Percentiles rank a stretch among this genome's conserved stretches.
These are phyloP conservation scores for Knipowitschia caucasica DNA, from an alignment of 2,797 vertebrate genomes.

Conservation along the genomic window DNA sequence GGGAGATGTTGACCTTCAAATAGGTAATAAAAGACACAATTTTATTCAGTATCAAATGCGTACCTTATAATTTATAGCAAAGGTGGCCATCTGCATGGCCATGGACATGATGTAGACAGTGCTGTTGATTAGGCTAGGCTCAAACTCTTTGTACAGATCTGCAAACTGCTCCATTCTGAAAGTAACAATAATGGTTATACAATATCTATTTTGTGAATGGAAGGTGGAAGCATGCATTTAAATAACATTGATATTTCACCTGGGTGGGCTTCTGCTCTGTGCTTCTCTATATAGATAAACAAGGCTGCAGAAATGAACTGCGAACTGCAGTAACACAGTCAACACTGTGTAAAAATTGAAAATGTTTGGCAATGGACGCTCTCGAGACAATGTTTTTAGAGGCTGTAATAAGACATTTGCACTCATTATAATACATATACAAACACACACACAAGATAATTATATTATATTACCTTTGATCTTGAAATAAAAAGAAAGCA, in stretches of 20 bases:
- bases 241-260: slow-evolving; percentile 60
- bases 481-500: slow-evolving; percentile 98
- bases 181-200: slow-evolving; percentile 4
- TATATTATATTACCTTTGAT: slow-evolving; percentile 82
- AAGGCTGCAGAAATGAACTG: slow-evolving; percentile 92
- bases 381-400: slow-evolving; percentile 89
- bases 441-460: not conserved
- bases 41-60: not conserved
- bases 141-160: slow-evolving; percentile 94
- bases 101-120: slow-evolving; percentile 99
- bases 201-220: not conserved
- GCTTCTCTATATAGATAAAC: slow-evolving; percentile 89
- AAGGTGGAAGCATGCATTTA: not conserved
- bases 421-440: not conserved
- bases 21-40: not conserved
- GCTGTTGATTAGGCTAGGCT: slow-evolving; percentile 95
- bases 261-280: slow-evolving; percentile 82
- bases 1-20: slow-evolving; percentile 11
- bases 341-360: slow-evolving; percentile 96
- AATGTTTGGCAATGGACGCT: slow-evolving; percentile 94
- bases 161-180: slow-evolving; percentile 85
- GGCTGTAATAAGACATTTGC: slow-evolving; percentile 71
- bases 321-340: slow-evolving; percentile 92
- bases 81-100: slow-evolving; percentile 98
- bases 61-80: slow-evolving; percentile 99